Evolutionary conservation across 2,113 vertebrate genomes (phyloP), one percentile per base, ranked within the genome.

Genomic region (Parus major): DNA sequence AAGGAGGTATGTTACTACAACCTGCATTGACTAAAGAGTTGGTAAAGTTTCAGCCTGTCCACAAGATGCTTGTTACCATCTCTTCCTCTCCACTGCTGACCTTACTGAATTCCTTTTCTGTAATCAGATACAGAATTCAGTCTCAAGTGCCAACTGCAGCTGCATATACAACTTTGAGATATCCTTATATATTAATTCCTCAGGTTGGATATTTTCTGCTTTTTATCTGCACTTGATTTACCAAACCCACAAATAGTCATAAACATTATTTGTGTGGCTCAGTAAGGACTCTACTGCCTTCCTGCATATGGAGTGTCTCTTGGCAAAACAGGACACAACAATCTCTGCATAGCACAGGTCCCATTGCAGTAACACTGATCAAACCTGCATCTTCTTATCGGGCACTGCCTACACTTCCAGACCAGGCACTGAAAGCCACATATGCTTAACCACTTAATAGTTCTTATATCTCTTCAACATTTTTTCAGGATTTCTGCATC

Each of bases 291-390:
- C 56, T 31, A 19, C 16, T 63, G 47, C 46, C 33, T 29, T 55
- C 39, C 39, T 42, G 12, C 19, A 57, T 0, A 49, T 1, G 2
- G 9, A 22, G 0, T 4, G 10, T 12, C 10, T 44, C 46, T 57
- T 61, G 44, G 19, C 11, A 22, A 90, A 76, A 33, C 0, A 9
- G 52, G 18, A 92, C 31, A 50, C 20, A 39, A 39, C 29, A 36
- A 17, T 6, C 27, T 59, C 68, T 65, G 17, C 2, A 1, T 1
- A 59, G 44, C 33, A 72, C 33, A 71, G 39, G 33, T 28, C 33
- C 18, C 59, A 44, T 4, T 41, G n/a, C 57, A 64, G 10, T 33
- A 73, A 42, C 36, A 22, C n/a, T n/a, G 66, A 75, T 39, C 35
- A 42, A 80, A 57, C 12, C 10, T 36, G 7, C 29, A 64, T 33